Base-by-base conservation (phyloP, 1,140 invertebrate species). In the Drosophila kohkoa region DNA sequence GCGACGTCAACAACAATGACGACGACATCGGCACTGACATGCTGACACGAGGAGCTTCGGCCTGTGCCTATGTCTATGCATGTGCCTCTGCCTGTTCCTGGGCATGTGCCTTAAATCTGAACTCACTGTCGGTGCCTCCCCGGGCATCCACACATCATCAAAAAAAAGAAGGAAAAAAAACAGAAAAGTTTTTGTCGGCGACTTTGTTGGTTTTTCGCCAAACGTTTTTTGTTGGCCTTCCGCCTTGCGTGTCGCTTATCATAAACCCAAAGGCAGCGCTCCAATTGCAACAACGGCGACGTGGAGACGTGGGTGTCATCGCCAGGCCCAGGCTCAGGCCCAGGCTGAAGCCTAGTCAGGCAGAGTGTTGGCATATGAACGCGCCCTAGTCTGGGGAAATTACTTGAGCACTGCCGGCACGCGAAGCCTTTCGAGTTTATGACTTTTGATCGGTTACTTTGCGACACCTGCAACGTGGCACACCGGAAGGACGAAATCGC, bases 241-340 rank as follows among this genome's bases (percentile, higher is more conserved):
- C 71, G 65, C 54, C 60, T 82, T 71, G 85, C 85, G 85, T 89
- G 85, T 70, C 81, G 86, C 78, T 85, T 89, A 89, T 89, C 85
- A 89, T 89, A 89, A 87, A 89, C 46, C 32, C 75, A 54, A 45
- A 59, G 64, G 48, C 49, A 65, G 80, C 74, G 81, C 85, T 87
- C 79, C 82, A 87, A 87, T 88, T 87, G 82, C 73, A 88, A 55
- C 66, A 70, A 41, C 71, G 77, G 72, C 64, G 73, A 54, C 69
- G 25, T 46, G 83, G 85, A 82, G 83, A 88, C 74, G 83, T 83
- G 85, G 83, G 82, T 88, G 82, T 83, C 83, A 82, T 83, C 83
- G 70, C 77, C 80, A 83, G 72, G 59, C 57, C 41, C 38, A 32
- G 32, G n/a, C n/a, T n/a, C n/a, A n/a, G n/a, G 2, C 3, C 20